Evolutionary conservation across 2,888 invertebrate genomes (phyloP), one percentile per base, ranked within the genome.

Genomic region (Cryptocheilus praepositus): DNA sequence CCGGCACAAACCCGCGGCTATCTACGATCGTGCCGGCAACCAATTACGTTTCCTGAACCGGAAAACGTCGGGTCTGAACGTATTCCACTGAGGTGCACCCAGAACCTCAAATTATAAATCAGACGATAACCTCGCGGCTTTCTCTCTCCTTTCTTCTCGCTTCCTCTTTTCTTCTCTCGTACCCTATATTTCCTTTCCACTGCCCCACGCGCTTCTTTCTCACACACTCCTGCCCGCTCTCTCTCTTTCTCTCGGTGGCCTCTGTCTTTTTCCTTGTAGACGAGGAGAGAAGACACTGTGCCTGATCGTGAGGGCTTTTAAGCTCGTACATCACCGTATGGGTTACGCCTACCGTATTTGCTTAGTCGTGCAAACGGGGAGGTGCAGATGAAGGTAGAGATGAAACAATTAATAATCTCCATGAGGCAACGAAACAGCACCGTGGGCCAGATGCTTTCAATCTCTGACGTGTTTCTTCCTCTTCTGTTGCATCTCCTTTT

Each of bases 311-410:
- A 76, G 76, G 81, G 83, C 84, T 86, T 87, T 86, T 84, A 86
- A 86, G 87, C 87, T 87, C 87, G 83, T 87, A 87, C 85, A 87
- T 87, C 87, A 87, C 81, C 76, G 74, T 53, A 71, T 77, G 81
- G 85, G 86, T 85, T 83, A 87, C 87, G 87, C 87, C 87, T 86
- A 86, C 83, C 74, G 86, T 87, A 86, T 87, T 87, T 87, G 87
- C 86, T 87, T 86, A 87, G 87, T 86, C 85, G 86, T 86, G 85
- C 85, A 76, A 76, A 80, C 81, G 19, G 82, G 84, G 83, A 85
- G 86, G 85, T 79, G 83, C 83, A 82, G 84, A 85, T 83, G 80
- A 85, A 83, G 81, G 69, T 81, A 79, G 83, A 85, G 87, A 86
- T 85, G 85, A 86, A 86, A 86, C 87, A 87, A 87, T 87, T 86